Percentiles rank a stretch among this genome's conserved stretches.
These are phyloP conservation scores for Netelia virgata DNA, from an alignment of 2,888 invertebrate genomes.

Conservation along the genomic window DNA sequence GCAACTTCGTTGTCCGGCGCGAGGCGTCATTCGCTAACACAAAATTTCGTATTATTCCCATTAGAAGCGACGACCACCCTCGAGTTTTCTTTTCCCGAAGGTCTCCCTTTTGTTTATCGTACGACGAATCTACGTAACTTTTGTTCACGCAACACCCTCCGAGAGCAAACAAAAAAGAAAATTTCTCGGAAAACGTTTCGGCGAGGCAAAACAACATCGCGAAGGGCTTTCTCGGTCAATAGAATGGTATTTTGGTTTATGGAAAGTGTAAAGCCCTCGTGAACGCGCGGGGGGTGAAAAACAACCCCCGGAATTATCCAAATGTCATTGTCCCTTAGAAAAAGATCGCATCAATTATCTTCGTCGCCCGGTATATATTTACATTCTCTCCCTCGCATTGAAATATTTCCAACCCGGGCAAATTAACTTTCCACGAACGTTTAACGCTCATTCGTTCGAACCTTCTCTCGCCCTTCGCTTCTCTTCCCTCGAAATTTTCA, in stretches of 20 bases:
- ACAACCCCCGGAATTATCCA: not conserved
- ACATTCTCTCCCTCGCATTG: not conserved
- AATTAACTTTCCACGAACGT: too few species aligned
- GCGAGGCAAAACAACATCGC: not conserved
- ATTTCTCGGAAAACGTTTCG: not conserved
- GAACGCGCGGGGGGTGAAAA: too few species aligned
- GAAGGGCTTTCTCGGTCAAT: not conserved
- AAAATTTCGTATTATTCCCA: conserved; percentile 9
- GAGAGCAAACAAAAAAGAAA: not conserved
- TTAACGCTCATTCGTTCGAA: too few species aligned
- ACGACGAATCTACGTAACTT: not conserved
- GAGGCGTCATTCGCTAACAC: conserved; percentile 18
- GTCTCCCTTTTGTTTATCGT: not conserved
- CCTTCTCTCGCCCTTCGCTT: too few species aligned
- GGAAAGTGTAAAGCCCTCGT: not conserved
- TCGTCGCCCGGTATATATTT: not conserved
- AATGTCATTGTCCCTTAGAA: conserved; percentile 7
- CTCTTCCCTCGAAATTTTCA: too few species aligned
- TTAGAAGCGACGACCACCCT: not conserved
- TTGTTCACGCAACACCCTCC: not conserved
- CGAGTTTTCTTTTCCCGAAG: not conserved
- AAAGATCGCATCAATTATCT: not conserved
- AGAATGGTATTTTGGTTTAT: not conserved
- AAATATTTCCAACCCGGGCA: not conserved
- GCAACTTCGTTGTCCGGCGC: conserved; percentile 27